These are phyloP conservation scores for Bucco capensis DNA, from an alignment of 2,113 vertebrate genomes.

Conservation along the genomic window DNA sequence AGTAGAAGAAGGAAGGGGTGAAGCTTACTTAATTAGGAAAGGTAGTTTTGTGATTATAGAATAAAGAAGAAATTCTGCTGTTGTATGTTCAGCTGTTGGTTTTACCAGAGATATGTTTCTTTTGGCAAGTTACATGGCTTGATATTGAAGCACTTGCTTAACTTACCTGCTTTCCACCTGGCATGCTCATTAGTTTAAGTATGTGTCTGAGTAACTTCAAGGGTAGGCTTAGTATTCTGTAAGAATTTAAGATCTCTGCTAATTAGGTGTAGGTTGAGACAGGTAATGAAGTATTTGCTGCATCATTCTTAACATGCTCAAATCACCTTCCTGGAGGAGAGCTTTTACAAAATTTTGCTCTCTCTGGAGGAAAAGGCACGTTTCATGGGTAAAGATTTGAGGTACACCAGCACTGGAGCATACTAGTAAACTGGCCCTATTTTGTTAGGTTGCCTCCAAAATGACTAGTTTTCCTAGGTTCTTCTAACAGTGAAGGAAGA, in stretches of 20 bases:
- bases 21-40: not conserved
- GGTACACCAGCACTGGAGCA: not conserved
- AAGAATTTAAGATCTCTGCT: conserved; percentile 1
- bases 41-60: not conserved
- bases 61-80: not conserved
- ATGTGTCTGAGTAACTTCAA: not conserved
- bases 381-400: not conserved
- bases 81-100: not conserved
- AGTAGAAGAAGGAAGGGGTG: not conserved
- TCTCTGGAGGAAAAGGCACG: not conserved
- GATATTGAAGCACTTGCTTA: not conserved
- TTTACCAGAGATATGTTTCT: not conserved
- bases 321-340: not conserved
- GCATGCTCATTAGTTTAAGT: not conserved
- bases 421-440: not conserved
- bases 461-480: not conserved
- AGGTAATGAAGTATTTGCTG: not conserved
- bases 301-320: not conserved
- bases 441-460: not conserved
- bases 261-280: not conserved
- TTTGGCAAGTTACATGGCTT: not conserved
- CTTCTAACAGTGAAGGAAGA: not conserved
- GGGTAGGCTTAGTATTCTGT: not conserved
- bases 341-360: not conserved
- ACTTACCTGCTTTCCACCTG: not conserved